phyloP scores from a whole-genome alignment of 2,113 vertebrate species.

The Crotalus viridis region DNA sequence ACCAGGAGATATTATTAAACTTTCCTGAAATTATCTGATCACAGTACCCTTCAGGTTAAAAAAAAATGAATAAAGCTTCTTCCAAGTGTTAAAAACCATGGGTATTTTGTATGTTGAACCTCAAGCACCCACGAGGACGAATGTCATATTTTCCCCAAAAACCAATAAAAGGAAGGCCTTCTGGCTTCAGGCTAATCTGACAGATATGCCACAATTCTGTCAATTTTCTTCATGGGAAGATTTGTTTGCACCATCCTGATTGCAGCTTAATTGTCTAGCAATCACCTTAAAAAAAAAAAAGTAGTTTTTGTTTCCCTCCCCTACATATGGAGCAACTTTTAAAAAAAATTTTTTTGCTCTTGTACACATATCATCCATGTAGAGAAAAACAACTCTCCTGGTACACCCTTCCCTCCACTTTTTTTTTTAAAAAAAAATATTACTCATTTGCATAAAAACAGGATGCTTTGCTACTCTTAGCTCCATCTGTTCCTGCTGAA shows the following conservation, averaged over 20 bases:
- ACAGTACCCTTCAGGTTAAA: accelerated
- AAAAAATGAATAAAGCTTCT: accelerated
- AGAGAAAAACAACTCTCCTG: conserved; percentile 17
- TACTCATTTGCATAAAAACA: conserved; percentile 68
- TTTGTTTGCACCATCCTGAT: background rate
- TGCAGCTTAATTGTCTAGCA: background rate
- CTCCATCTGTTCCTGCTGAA: conserved; percentile 70
- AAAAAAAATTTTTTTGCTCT: background rate
- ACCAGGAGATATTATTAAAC: background rate
- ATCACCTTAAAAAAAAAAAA: background rate
- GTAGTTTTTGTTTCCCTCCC: background rate
- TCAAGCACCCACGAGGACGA: no score
- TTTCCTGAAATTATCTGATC: background rate
- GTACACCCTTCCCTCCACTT: conserved; percentile 2
- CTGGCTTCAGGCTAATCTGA: background rate
- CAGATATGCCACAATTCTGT: background rate
- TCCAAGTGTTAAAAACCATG: accelerated
- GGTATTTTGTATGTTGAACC: background rate
- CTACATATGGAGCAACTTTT: background rate
- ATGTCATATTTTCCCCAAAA: background rate
- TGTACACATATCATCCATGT: background rate
- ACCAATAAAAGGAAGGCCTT: background rate
- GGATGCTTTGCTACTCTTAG: conserved; percentile 61
- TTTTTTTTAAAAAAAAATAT: conserved; percentile 16
- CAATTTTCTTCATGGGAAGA: background rate